phyloP scores from a whole-genome alignment of 2,888 invertebrate genomes.

The Oscheius sp. region DNA sequence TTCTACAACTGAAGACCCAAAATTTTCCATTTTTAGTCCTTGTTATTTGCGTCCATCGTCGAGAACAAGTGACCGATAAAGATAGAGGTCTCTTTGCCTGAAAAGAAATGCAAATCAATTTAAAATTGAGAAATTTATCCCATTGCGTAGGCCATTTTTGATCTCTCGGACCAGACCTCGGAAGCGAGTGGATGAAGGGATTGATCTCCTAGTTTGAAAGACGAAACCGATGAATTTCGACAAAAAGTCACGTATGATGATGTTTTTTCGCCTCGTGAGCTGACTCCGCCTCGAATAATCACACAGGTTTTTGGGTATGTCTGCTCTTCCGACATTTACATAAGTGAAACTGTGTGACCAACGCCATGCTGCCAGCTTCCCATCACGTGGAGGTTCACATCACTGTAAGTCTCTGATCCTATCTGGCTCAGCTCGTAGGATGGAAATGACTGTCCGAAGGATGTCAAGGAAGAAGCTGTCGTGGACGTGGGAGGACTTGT shows the following conservation, averaged over 20 bases:
- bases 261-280: too few species aligned
- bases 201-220: neutral
- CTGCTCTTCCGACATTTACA: slow-evolving; percentile 6
- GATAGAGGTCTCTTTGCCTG: too few species aligned
- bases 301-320: slow-evolving; percentile 2
- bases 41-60: too few species aligned
- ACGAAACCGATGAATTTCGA: neutral
- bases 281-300: neutral
- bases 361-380: slow-evolving; percentile 2
- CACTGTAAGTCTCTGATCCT: neutral
- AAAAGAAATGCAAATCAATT: too few species aligned
- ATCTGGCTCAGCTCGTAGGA: slow-evolving; percentile 2
- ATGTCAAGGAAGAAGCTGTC: slow-evolving; percentile 27
- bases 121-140: too few species aligned
- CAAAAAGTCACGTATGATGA: neutral
- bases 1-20: too few species aligned
- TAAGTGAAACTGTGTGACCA: neutral
- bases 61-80: too few species aligned
- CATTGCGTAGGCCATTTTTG: neutral
- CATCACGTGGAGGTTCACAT: slow-evolving; percentile 4
- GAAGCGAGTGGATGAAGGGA: neutral
- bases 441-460: slow-evolving; percentile 6
- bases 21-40: too few species aligned
- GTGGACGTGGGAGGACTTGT: slow-evolving; percentile 24
- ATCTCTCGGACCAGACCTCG: neutral